phyloP scores from a whole-genome alignment of 1,140 invertebrate species.

The Drosophila triauraria region DNA sequence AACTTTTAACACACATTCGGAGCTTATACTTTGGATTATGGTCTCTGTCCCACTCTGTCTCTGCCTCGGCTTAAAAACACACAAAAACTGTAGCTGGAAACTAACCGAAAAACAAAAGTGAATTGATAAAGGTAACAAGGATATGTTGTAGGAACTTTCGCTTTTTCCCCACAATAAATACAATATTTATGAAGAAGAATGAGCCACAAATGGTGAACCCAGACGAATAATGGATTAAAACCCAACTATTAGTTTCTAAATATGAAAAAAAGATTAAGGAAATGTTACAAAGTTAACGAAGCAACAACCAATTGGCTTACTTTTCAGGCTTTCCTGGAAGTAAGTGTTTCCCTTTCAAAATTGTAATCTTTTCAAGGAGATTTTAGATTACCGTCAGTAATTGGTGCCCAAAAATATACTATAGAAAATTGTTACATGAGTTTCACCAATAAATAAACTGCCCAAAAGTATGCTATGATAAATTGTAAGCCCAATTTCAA shows the following conservation, averaged over 20 bases:
- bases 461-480: too few relatives aligned
- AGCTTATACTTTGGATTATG: slow-evolving; percentile 18
- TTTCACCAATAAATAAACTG: too few relatives aligned
- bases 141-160: slow-evolving; percentile 1
- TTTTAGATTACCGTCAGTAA: background rate
- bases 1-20: slow-evolving; percentile 24
- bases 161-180: too few relatives aligned
- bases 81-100: background rate
- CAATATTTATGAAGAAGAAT: background rate
- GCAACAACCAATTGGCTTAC: background rate
- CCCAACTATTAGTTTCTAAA: background rate
- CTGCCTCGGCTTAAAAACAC: background rate
- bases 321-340: background rate
- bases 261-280: background rate
- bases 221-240: slow-evolving; percentile 6
- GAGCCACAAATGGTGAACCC: background rate
- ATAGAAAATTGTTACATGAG: too few relatives aligned
- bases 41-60: background rate
- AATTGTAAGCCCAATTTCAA: background rate
- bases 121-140: slow-evolving; percentile 17
- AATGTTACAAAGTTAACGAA: background rate
- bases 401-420: too few relatives aligned
- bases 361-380: background rate
- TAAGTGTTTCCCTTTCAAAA: too few relatives aligned
- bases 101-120: slow-evolving; percentile 10